A percentile compares a stretch with the other conserved stretches of the same genome.
phyloP scores from a whole-genome alignment of 2,888 invertebrate genomes.

The Melieria omissa region DNA sequence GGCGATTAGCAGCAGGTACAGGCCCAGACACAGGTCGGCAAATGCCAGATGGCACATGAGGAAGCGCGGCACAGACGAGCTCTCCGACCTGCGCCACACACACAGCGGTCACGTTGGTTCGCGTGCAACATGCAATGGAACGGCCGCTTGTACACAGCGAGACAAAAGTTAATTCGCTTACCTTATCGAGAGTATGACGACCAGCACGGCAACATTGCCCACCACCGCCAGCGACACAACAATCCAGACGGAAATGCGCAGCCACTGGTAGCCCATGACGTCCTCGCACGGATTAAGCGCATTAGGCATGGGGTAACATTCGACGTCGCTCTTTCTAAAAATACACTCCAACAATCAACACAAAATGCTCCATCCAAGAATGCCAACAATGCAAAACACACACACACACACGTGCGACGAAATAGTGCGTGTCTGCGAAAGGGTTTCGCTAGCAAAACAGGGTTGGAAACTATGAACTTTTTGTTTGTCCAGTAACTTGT shows the following conservation, averaged over 20 bases:
- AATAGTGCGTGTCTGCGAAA: too few species aligned
- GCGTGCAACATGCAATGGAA: neutral
- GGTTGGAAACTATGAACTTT: too few species aligned
- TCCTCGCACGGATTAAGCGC: slow-evolving; percentile 90
- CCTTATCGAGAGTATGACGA: slow-evolving; percentile 77
- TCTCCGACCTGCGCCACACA: slow-evolving; percentile 64
- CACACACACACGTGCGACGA: too few species aligned
- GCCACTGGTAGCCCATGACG: slow-evolving; percentile 85
- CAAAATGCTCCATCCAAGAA: neutral
- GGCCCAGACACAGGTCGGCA: slow-evolving; percentile 88
- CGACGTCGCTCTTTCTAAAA: slow-evolving; percentile 68
- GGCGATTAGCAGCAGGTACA: slow-evolving; percentile 85
- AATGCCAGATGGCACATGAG: slow-evolving; percentile 86
- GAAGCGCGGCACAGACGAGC: slow-evolving; percentile 75
- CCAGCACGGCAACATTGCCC: slow-evolving; percentile 84
- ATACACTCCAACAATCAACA: neutral
- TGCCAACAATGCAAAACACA: too few species aligned
- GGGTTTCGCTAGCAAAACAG: too few species aligned
- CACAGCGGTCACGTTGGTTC: neutral
- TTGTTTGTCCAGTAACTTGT: too few species aligned
- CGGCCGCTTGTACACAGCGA: neutral
- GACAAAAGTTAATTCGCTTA: slow-evolving; percentile 41
- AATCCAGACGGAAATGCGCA: slow-evolving; percentile 86
- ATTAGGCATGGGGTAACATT: slow-evolving; percentile 80
- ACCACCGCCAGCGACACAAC: slow-evolving; percentile 84